Evolutionary conservation across 92 coral and sea anemone genomes (phyloP).

Genomic region (Zoanthus sociatus): DNA sequence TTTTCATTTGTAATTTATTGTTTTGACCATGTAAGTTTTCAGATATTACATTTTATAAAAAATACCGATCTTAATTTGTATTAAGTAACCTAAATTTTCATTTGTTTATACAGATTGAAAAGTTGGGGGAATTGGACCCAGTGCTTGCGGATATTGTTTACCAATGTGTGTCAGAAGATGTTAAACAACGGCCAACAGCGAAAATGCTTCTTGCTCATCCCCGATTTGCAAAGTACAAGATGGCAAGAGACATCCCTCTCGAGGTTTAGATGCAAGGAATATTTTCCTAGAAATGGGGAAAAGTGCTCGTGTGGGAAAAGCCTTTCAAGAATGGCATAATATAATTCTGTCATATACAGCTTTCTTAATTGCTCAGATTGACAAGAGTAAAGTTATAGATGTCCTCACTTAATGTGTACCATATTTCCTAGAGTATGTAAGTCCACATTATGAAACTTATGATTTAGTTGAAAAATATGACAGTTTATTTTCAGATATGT

Average conservation of each 20-base stretch:
- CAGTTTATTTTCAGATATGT: too few species aligned
- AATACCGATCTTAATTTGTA: not conserved
- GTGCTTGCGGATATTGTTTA: slow-evolving; percentile 20
- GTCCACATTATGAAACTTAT: too few species aligned
- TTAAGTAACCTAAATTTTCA: not conserved
- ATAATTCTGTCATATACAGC: too few species aligned
- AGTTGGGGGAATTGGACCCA: not conserved
- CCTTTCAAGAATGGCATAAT: too few species aligned
- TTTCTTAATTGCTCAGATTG: too few species aligned
- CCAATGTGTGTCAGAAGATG: not conserved
- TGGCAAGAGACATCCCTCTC: not conserved
- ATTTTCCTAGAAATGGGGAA: too few species aligned
- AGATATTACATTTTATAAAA: not conserved
- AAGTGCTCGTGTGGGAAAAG: too few species aligned
- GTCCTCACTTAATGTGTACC: too few species aligned
- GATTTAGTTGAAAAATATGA: too few species aligned
- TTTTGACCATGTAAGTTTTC: not conserved
- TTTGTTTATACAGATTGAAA: slow-evolving; percentile 1
- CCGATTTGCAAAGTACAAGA: not conserved
- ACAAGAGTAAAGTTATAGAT: too few species aligned
- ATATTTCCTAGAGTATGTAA: too few species aligned
- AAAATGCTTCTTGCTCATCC: not conserved
- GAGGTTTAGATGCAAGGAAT: not conserved
- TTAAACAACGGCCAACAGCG: not conserved
- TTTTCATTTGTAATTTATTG: too few species aligned